Conservation (phyloP, 2,113 vertebrate genomes). For the Aplodontia rufa region DNA sequence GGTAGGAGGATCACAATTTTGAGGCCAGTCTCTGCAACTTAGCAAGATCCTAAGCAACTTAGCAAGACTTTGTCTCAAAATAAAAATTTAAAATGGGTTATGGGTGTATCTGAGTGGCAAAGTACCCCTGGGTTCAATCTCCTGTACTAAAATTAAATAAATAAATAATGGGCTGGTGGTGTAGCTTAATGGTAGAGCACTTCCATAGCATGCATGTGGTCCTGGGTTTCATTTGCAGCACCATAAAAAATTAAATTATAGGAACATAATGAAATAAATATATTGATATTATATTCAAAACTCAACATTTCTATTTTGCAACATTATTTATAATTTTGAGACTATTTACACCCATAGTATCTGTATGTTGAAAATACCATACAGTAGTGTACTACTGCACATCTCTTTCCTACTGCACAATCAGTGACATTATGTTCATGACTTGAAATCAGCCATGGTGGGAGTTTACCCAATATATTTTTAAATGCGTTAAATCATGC, state of each 20-base stretch:
- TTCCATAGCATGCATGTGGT: background rate
- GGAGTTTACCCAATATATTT: background rate
- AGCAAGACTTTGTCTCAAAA: too few species aligned
- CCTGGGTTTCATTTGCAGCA: background rate
- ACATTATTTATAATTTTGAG: background rate
- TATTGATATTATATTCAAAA: background rate
- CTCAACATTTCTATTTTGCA: background rate
- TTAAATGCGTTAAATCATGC: background rate
- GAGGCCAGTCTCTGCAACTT: too few species aligned
- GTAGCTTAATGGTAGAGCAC: background rate
- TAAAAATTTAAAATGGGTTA: too few species aligned
- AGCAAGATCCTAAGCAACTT: too few species aligned
- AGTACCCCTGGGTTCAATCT: too few species aligned
- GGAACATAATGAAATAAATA: background rate
- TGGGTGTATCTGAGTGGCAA: too few species aligned
- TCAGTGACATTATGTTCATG: background rate
- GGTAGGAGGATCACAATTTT: too few species aligned
- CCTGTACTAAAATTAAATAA: background rate
- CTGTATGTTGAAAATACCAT: background rate
- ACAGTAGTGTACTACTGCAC: background rate
- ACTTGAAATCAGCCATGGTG: background rate
- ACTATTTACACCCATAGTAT: background rate
- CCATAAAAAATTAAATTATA: background rate
- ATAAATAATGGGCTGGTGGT: background rate
- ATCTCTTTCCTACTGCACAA: background rate